phyloP scores from a whole-genome alignment of 1,140 invertebrate genomes.

The Polyergus mexicanus region DNA sequence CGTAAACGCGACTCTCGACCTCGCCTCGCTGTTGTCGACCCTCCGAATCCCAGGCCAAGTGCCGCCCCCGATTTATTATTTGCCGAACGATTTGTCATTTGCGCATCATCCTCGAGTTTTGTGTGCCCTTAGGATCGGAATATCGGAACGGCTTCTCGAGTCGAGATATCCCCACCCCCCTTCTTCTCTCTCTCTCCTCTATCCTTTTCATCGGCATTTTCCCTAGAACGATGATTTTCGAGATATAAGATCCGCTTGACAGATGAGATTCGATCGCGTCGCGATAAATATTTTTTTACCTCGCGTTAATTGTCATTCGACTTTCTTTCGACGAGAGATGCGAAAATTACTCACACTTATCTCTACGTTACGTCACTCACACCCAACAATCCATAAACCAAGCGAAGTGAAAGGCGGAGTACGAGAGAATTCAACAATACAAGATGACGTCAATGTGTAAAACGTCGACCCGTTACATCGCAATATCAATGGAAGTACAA shows the following conservation, averaged over 20 bases:
- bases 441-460: slow-evolving; percentile 37
- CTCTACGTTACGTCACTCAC: neutral
- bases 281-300: slow-evolving; percentile 4
- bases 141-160: slow-evolving; percentile 50
- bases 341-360: neutral
- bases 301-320: slow-evolving; percentile 2
- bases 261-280: slow-evolving; percentile 26
- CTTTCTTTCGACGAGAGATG: neutral
- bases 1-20: slow-evolving; percentile 48
- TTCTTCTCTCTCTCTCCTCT: no score
- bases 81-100: slow-evolving; percentile 74
- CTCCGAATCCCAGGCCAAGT: slow-evolving; percentile 35
- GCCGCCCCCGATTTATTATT: slow-evolving; percentile 71
- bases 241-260: slow-evolving; percentile 12
- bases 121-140: slow-evolving; percentile 71
- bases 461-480: slow-evolving; percentile 33
- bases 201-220: neutral
- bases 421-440: slow-evolving; percentile 29
- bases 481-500: slow-evolving; percentile 29
- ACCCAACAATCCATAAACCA: neutral
- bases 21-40: slow-evolving; percentile 47
- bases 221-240: slow-evolving; percentile 26
- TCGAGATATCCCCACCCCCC: slow-evolving; percentile 42
- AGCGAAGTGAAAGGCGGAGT: slow-evolving; percentile 19
- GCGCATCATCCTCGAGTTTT: slow-evolving; percentile 70